Conservation (phyloP, 2,888 invertebrate species). For the Nemoura dubitans region DNA sequence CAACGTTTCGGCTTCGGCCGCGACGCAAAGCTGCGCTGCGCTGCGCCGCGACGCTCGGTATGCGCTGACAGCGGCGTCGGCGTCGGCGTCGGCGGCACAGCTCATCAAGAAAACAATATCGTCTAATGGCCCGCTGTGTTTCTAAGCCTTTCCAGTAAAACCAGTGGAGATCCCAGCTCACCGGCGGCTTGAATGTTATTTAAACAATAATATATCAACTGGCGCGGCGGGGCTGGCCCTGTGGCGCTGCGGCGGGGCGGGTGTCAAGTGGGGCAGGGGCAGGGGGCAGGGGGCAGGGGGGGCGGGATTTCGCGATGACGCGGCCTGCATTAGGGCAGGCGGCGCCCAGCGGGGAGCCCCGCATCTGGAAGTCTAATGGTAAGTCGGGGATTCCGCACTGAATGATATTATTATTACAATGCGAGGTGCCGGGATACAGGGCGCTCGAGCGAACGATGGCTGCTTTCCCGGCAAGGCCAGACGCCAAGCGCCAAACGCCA, state of each 20-base stretch:
- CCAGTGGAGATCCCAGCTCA: slow-evolving; percentile 16
- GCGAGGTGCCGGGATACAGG: neutral
- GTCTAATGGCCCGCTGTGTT: slow-evolving; percentile 58
- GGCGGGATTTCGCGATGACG: neutral
- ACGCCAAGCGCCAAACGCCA: neutral
- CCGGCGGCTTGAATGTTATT: slow-evolving; percentile 51
- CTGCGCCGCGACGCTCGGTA: neutral
- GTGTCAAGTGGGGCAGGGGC: slow-evolving; percentile 47
- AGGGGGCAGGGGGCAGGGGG: neutral
- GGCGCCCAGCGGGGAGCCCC: slow-evolving; percentile 55
- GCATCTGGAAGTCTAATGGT: slow-evolving; percentile 64
- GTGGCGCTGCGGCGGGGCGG: slow-evolving; percentile 51
- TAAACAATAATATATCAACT: slow-evolving; percentile 53
- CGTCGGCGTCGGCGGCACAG: slow-evolving; percentile 21
- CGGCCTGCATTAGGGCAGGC: neutral
- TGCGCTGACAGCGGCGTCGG: neutral
- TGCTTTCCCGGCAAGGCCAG: no score
- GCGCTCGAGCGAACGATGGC: neutral
- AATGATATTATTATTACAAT: slow-evolving; percentile 41
- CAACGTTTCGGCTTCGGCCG: neutral
- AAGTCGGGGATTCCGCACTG: slow-evolving; percentile 50
- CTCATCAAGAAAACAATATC: slow-evolving; percentile 63
- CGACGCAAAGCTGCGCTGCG: neutral
- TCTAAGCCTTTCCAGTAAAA: slow-evolving; percentile 50
- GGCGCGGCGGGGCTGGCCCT: slow-evolving; percentile 49